Evolutionary conservation across 1,140 invertebrate species (phyloP), one percentile per base, ranked within the genome.

Genomic region (Helicoverpa armigera): DNA sequence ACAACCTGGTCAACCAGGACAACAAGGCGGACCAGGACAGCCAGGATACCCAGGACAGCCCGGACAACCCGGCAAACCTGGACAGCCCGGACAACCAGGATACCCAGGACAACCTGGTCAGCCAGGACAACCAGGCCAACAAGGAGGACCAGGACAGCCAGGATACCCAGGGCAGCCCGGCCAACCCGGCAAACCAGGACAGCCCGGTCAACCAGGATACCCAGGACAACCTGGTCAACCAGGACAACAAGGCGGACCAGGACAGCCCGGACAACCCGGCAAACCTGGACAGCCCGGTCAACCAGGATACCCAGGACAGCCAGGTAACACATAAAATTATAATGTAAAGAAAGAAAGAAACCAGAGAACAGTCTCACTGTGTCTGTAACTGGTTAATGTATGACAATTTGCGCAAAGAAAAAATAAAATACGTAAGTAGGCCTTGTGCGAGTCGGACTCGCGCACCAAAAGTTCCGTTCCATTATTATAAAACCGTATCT

Each of bases 141-240:
- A 5, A 31, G 82, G 50, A 16, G 78, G 23, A 60, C 82, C 82
- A 72, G 72, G 73, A 23, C 53, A 16, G n/a, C 80, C 12, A 31
- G 82, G 50, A 16, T 80, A 29, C 67, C 82, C 82, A 72, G 72
- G 73, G n/a, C 53, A 16, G n/a, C 80, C 78, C 11, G 82, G 82
- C 11, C 80, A 65, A 14, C 83, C 80, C 23, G 84, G 85, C 16
- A 70, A 74, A 51, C 84, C 85, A 23, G 80, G 81, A 5, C 70
- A 60, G 29, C 82, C 78, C 18, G 82, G 88, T 0, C 74, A 85
- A 3, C 89, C 82, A 23, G 82, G 85, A 0, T 54, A 18, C 13
- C 84, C 80, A n/a, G 84, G 78, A 16, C 77, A 75, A 1, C 91
- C 91, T 51, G 86, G 89, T 0, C 81, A 82, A 1, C 89, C 82